Evolutionary conservation across 2,797 vertebrate species (phyloP).

Genomic region (Melanotaenia trifasciata): DNA sequence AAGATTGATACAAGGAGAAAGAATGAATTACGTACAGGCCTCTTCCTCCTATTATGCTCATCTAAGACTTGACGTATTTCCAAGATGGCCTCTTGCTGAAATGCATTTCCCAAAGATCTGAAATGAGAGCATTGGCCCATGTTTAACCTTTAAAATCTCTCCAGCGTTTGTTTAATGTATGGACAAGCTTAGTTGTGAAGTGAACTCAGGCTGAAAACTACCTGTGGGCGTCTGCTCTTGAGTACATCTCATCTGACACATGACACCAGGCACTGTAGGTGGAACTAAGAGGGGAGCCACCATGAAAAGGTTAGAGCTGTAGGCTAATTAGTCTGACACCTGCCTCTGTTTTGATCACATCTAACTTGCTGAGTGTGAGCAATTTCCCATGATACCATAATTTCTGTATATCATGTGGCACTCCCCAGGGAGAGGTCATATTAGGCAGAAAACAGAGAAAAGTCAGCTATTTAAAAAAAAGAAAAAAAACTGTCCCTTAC

Average conservation of each 20-base stretch:
- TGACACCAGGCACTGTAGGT: conserved; percentile 87
- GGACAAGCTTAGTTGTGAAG: conserved; percentile 8
- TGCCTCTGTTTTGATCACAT: conserved; percentile 59
- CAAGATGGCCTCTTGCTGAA: conserved; percentile 87
- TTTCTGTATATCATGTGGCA: conserved; percentile 24
- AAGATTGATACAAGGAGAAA: background rate
- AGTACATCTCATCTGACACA: conserved; percentile 89
- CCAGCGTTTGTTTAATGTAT: conserved; percentile 8
- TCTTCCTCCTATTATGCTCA: conserved; percentile 88
- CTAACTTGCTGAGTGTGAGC: conserved; percentile 17
- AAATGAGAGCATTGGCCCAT: conserved; percentile 34
- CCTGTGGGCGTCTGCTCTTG: conserved; percentile 89
- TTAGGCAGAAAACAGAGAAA: conserved; percentile 38
- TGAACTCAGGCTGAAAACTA: conserved; percentile 58
- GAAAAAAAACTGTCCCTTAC: conserved; percentile 76
- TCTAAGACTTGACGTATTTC: conserved; percentile 85
- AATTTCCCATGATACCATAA: conserved; percentile 41
- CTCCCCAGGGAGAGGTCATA: conserved; percentile 23
- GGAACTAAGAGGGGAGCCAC: conserved; percentile 77
- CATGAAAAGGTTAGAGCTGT: conserved; percentile 67
- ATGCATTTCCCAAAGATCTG: conserved; percentile 88
- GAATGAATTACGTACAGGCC: conserved; percentile 77
- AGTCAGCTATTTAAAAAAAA: conserved; percentile 14
- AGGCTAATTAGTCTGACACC: conserved; percentile 51
- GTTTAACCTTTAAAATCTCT: conserved; percentile 9